phyloP scores from a whole-genome alignment of 2,888 invertebrate genomes.

The Xanthorhoe spadicearia region DNA sequence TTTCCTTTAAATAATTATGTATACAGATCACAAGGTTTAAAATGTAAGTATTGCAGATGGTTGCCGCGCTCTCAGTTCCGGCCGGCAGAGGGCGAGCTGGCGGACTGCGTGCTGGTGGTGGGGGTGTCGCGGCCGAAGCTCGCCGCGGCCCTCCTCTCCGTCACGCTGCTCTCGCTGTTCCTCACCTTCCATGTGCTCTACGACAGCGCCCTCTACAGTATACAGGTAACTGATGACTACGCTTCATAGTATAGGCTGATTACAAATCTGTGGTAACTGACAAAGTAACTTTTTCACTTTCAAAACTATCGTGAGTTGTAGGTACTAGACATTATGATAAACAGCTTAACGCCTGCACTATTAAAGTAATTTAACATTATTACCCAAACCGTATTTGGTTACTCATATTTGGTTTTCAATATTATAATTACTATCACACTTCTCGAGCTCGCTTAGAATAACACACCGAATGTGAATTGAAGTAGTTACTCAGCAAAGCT shows the following conservation, averaged over 20 bases:
- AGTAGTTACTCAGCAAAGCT: background rate
- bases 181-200: slow-evolving; percentile 94
- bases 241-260: no score
- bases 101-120: slow-evolving; percentile 93
- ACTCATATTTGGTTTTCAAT: background rate
- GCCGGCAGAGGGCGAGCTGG: slow-evolving; percentile 92
- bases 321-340: no score
- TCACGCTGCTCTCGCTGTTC: slow-evolving; percentile 92
- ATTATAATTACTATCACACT: background rate
- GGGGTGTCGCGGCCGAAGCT: slow-evolving; percentile 93
- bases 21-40: background rate
- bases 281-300: no score
- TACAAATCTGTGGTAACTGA: no score
- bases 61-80: slow-evolving; percentile 92
- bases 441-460: background rate
- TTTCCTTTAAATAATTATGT: no score
- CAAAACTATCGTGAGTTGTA: no score
- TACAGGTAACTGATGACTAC: slow-evolving; percentile 80
- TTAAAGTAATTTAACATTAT: no score
- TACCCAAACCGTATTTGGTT: background rate
- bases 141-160: slow-evolving; percentile 91
- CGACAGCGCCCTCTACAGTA: slow-evolving; percentile 93
- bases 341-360: no score
- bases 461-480: background rate
- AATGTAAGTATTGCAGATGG: slow-evolving; percentile 86